Percentiles rank a stretch among this genome's conserved stretches.
phyloP scores from a whole-genome alignment of 2,888 invertebrate species.

The Minunthozetes semirufus region DNA sequence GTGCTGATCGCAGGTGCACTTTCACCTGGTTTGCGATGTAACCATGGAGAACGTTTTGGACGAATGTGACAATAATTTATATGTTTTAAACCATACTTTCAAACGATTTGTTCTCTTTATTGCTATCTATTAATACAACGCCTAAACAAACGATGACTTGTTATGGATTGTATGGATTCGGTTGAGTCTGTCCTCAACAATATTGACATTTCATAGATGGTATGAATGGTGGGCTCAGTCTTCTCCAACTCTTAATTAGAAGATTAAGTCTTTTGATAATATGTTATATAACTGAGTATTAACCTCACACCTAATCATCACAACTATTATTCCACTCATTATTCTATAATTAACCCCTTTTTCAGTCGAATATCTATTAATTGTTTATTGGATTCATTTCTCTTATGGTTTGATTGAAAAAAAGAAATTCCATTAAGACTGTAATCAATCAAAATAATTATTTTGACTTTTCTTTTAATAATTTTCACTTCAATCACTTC shows the following conservation, averaged over 20 bases:
- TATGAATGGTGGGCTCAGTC: background rate
- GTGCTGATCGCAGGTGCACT: slow-evolving; percentile 22
- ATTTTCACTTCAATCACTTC: too few relatives aligned
- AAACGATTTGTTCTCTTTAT: background rate
- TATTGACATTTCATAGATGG: background rate
- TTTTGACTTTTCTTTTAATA: too few relatives aligned
- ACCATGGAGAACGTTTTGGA: slow-evolving; percentile 4
- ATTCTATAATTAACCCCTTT: too few relatives aligned
- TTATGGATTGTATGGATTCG: background rate
- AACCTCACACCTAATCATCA: too few relatives aligned
- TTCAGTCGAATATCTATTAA: too few relatives aligned
- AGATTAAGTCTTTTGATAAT: too few relatives aligned
- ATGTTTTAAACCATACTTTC: background rate
- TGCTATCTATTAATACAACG: slow-evolving; percentile 11
- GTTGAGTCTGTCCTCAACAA: background rate
- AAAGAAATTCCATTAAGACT: too few relatives aligned
- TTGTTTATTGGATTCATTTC: too few relatives aligned
- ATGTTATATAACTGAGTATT: too few relatives aligned
- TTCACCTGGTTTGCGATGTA: slow-evolving; percentile 21
- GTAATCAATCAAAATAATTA: too few relatives aligned
- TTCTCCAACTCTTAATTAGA: background rate
- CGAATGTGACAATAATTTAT: slow-evolving; percentile 8
- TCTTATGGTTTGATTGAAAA: too few relatives aligned
- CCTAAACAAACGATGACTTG: background rate
- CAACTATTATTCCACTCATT: too few relatives aligned